These are phyloP conservation scores for Anthopleura xanthogrammica DNA, from an alignment of 92 coral and sea anemone species.

Conservation along the genomic window DNA sequence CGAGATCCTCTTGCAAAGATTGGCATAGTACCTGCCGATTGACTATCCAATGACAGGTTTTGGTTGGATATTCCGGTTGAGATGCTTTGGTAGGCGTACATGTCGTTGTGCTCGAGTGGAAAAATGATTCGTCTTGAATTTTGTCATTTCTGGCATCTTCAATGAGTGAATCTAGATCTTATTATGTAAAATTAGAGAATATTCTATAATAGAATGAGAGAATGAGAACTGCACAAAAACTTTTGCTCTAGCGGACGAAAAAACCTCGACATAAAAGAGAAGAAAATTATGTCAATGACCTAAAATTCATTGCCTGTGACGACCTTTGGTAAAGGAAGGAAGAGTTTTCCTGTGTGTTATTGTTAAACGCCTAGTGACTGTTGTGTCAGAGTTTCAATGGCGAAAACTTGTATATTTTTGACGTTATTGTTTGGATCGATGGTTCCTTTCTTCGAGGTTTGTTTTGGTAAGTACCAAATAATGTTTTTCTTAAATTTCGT, in stretches of 20 bases:
- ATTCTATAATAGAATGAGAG: background rate
- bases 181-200: background rate
- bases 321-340: background rate
- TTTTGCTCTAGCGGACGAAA: background rate
- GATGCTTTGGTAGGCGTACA: background rate
- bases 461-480: background rate
- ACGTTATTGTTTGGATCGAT: background rate
- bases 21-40: background rate
- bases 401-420: background rate
- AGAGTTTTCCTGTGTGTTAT: background rate
- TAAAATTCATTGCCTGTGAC: background rate
- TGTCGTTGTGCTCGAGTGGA: background rate
- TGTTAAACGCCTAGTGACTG: background rate
- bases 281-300: background rate
- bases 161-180: background rate
- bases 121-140: background rate
- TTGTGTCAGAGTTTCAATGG: background rate
- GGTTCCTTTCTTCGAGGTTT: background rate
- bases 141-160: background rate
- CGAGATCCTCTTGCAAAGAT: background rate
- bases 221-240: no score
- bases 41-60: background rate
- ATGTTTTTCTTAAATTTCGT: background rate
- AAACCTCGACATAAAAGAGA: background rate
- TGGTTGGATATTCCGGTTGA: background rate